Percentiles rank a stretch among this genome's conserved stretches.
phyloP scores from a whole-genome alignment of 2,888 invertebrate species.

The Cosmia trapezina region DNA sequence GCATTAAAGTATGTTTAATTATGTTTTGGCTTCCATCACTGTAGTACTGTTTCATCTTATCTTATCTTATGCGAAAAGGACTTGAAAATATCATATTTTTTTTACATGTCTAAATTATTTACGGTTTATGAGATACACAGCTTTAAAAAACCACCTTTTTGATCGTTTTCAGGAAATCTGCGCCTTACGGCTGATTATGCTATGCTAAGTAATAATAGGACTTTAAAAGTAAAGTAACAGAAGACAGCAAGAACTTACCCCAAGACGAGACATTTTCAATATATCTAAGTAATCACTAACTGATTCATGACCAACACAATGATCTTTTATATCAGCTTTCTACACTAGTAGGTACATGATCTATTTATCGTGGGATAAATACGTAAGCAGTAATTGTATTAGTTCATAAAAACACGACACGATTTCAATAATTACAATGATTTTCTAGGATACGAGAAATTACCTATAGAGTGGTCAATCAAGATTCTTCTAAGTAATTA shows the following conservation, averaged over 20 bases:
- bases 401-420: constrained; percentile 36
- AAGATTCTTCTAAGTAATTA: constrained; percentile 34
- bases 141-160: no score
- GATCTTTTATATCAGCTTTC: constrained; percentile 51
- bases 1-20: no score
- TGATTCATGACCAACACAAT: constrained; percentile 5
- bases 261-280: constrained; percentile 68
- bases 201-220: not conserved
- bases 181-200: no score
- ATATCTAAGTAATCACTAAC: constrained; percentile 38
- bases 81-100: no score
- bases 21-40: no score
- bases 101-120: no score
- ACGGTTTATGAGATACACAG: no score
- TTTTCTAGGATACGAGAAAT: constrained; percentile 50
- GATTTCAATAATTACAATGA: constrained; percentile 37
- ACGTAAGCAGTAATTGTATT: constrained; percentile 35
- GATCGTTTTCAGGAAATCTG: no score
- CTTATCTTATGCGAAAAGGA: no score
- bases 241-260: constrained; percentile 63
- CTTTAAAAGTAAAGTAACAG: not conserved
- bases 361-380: constrained; percentile 40
- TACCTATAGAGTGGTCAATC: constrained; percentile 44
- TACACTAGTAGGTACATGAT: constrained; percentile 1
- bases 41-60: no score